phyloP scores from a whole-genome alignment of 2,113 vertebrate species.

The Ochotona curzoniae region DNA sequence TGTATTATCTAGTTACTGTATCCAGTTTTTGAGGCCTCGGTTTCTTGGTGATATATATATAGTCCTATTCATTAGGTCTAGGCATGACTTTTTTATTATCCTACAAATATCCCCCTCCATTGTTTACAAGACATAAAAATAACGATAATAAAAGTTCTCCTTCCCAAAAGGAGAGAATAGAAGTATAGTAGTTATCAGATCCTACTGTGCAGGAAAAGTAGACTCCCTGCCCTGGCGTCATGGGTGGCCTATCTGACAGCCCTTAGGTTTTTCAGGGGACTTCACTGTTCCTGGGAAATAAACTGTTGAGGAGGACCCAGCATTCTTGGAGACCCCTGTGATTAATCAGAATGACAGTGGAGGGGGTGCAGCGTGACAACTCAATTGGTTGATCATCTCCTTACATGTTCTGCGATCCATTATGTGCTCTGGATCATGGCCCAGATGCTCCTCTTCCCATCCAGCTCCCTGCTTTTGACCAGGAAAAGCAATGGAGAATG shows the following conservation, averaged over 20 bases:
- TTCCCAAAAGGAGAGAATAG: background rate
- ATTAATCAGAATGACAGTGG: conserved; percentile 13
- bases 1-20: conserved; percentile 9
- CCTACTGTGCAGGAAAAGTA: background rate
- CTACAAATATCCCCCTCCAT: background rate
- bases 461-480: too few relatives aligned
- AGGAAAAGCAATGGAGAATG: too few relatives aligned
- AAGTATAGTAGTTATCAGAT: conserved; percentile 28
- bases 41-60: conserved; percentile 1
- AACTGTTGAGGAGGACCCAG: background rate
- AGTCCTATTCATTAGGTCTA: background rate
- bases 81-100: background rate
- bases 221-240: conserved; percentile 5
- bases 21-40: conserved; percentile 24
- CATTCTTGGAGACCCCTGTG: conserved; percentile 3
- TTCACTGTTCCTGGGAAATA: conserved; percentile 46
- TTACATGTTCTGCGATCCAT: too few relatives aligned
- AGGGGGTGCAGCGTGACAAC: too few relatives aligned
- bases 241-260: background rate
- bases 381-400: too few relatives aligned
- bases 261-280: background rate
- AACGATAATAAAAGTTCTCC: conserved; percentile 1
- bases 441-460: too few relatives aligned
- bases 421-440: too few relatives aligned
- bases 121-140: conserved; percentile 36